Conservation (phyloP, 2,797 vertebrate species). For the Odontamblyopus rebecca region DNA sequence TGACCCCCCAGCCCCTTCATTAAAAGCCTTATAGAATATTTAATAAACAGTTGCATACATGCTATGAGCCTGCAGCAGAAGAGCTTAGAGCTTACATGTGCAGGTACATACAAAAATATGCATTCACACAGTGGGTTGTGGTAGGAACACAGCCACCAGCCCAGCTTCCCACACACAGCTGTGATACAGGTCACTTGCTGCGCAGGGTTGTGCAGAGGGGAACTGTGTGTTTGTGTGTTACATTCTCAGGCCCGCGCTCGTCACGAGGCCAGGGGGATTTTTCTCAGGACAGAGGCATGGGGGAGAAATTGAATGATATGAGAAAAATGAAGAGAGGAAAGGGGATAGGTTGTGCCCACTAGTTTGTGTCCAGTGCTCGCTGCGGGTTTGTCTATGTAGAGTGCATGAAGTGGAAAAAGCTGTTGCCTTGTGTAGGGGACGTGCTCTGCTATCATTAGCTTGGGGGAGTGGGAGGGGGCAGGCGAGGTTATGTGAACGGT, state of each 20-base stretch:
- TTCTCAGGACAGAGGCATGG: constrained; percentile 76
- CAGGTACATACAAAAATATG: constrained; percentile 57
- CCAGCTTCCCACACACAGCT: constrained; percentile 72
- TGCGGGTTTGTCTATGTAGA: constrained; percentile 35
- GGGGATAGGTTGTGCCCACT: constrained; percentile 57
- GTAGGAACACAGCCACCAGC: constrained; percentile 48
- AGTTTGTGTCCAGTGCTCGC: constrained; percentile 26
- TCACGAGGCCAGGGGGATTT: constrained; percentile 70
- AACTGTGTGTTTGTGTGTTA: constrained; percentile 38
- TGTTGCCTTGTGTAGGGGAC: constrained; percentile 78
- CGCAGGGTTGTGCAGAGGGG: constrained; percentile 42
- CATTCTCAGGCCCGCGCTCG: constrained; percentile 71
- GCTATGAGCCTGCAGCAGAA: constrained; percentile 4
- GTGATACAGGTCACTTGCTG: constrained; percentile 71
- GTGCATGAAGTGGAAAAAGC: constrained; percentile 83
- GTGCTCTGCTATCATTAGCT: constrained; percentile 84
- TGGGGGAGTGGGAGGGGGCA: constrained; percentile 69
- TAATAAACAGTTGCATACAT: background rate
- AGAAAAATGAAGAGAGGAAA: constrained; percentile 64
- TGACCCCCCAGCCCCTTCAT: background rate
- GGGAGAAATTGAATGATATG: constrained; percentile 74
- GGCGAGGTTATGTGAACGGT: constrained; percentile 84
- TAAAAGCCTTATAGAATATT: background rate
- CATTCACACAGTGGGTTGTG: constrained; percentile 45
- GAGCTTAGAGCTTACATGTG: constrained; percentile 21